Evolutionary conservation across 2,113 vertebrate species (phyloP), one percentile per base, ranked within the genome.

Genomic region (Trematocara macrostoma): DNA sequence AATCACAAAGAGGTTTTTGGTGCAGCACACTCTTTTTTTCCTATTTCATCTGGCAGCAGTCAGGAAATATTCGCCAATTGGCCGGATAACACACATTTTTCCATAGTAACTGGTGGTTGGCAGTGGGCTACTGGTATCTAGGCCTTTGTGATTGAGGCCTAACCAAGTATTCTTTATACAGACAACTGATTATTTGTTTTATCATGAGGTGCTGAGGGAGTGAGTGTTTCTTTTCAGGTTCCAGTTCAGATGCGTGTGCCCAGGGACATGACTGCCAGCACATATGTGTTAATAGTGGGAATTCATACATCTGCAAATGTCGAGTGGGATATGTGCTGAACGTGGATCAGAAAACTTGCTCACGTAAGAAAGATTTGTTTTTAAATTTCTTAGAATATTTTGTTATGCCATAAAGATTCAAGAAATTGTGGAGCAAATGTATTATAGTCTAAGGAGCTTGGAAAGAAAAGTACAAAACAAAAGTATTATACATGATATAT

Each of bases 321-420:
- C 90, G n/a, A 1, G 87, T 91, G 59, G 96, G 95, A 26, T 97
- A 96, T 47, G 80, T 85, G 26, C 83, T 97, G 89, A 97, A 96
- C 20, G 61, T 92, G 82, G 96, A 97, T 53, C 52, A 82, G 79
- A 96, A 95, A 88, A 97, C 94, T 0, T 97, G 97, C 82, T 96
- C 96, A 85, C 91, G 94, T 95, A 89, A 92, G 94, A 67, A 67
- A 40, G 18, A 29, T 26, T 35, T 61, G 0, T 47, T 47, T 74
- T 2, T 49, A 0, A 18, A 49, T 76, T 31, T 47, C 5, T 7
- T 29, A 29, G 69, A 29, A 74, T 26, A 49, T 5, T 8, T 49
- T 31, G 23, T 49, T 29, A 31, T 76, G 9, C 42, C 26, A 76
- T 76, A 18, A 76, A 49, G 45, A 49, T 18, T 49, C 42, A 47